A percentile compares a stretch with the other conserved stretches of the same genome.
These are phyloP conservation scores for Callimorpha dominula DNA, from an alignment of 2,888 invertebrate genomes.

Conservation along the genomic window DNA sequence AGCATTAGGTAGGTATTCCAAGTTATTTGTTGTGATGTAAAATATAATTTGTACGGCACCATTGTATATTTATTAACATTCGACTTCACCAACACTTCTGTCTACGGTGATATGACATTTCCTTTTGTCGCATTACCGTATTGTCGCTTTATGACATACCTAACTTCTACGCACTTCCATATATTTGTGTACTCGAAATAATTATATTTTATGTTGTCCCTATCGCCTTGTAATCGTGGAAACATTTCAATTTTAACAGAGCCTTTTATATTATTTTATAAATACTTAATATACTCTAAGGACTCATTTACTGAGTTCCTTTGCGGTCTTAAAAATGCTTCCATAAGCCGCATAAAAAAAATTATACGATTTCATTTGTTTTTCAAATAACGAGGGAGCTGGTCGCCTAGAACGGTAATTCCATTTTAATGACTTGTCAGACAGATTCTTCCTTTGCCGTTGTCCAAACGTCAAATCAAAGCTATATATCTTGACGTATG, in stretches of 20 bases:
- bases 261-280: not conserved
- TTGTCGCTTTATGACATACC: constrained; percentile 45
- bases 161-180: constrained; percentile 45
- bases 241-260: not conserved
- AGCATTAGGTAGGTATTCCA: no score
- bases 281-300: not conserved
- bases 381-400: not conserved
- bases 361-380: not conserved
- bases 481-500: not conserved
- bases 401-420: no score
- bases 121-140: constrained; percentile 49
- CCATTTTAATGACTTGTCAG: no score
- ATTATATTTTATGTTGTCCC: constrained; percentile 32
- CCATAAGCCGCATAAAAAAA: no score
- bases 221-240: not conserved
- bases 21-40: no score
- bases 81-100: not conserved
- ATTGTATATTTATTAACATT: not conserved
- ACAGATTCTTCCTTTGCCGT: no score
- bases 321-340: no score
- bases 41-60: constrained; percentile 20
- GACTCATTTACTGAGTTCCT: not conserved
- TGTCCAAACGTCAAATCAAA: no score
- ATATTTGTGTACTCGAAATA: constrained; percentile 42
- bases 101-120: constrained; percentile 40